Evolutionary conservation across 2,888 invertebrate species (phyloP).

Genomic region (Drosophila multiciliata): DNA sequence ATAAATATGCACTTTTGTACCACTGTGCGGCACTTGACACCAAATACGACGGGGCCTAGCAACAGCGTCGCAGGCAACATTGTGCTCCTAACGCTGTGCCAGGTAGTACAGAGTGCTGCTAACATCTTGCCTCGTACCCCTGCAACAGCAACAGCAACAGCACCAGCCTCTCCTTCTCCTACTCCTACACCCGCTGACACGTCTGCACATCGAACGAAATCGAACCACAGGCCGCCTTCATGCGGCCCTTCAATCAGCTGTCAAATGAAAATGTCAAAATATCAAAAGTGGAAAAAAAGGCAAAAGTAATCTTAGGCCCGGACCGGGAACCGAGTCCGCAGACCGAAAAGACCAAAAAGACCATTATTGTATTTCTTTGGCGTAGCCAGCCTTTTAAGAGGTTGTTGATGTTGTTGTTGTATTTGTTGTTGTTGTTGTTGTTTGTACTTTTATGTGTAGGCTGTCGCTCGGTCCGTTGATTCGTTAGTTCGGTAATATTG

Average conservation of each 20-base stretch:
- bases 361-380: constrained; percentile 73
- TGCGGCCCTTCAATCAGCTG: constrained; percentile 80
- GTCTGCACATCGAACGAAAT: constrained; percentile 68
- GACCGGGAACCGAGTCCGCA: constrained; percentile 41
- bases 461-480: constrained; percentile 61
- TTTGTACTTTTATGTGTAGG: constrained; percentile 47
- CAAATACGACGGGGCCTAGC: constrained; percentile 38
- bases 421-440: constrained; percentile 38
- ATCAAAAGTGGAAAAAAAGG: constrained; percentile 81
- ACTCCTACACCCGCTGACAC: background rate
- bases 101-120: constrained; percentile 26
- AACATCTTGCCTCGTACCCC: constrained; percentile 28
- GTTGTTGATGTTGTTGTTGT: constrained; percentile 41
- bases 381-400: constrained; percentile 78
- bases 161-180: background rate
- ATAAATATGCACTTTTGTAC: constrained; percentile 1
- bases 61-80: constrained; percentile 30
- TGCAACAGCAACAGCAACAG: background rate
- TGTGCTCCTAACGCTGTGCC: constrained; percentile 10
- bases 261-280: constrained; percentile 81
- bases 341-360: constrained; percentile 29
- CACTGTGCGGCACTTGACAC: constrained; percentile 73
- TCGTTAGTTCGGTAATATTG: constrained; percentile 60
- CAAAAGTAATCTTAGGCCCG: constrained; percentile 80
- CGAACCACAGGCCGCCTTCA: constrained; percentile 59